phyloP scores from a whole-genome alignment of 1,140 invertebrate species.

The Drosophila eugracilis region DNA sequence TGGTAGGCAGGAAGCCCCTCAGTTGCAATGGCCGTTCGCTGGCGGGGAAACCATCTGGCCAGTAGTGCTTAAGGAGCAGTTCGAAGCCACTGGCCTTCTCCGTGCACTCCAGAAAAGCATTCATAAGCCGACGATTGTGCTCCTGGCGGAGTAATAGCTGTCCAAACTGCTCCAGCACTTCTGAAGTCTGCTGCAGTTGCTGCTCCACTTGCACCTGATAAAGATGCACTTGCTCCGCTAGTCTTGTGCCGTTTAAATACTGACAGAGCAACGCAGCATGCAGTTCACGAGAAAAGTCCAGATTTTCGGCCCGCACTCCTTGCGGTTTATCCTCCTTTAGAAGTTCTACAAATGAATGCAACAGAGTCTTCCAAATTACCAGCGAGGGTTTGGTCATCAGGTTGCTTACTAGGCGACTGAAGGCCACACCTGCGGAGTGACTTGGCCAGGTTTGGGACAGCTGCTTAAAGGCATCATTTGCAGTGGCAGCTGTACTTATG shows the following conservation, averaged over 20 bases:
- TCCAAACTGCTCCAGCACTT: constrained; percentile 62
- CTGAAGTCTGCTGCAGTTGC: constrained; percentile 40
- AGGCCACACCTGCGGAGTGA: constrained; percentile 58
- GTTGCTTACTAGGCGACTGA: constrained; percentile 63
- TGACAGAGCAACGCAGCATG: constrained; percentile 70
- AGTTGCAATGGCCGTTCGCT: constrained; percentile 16
- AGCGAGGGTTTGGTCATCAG: constrained; percentile 77
- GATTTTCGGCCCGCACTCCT: constrained; percentile 25
- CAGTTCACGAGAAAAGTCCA: constrained; percentile 63
- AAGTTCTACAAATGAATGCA: constrained; percentile 62
- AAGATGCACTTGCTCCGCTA: constrained; percentile 68
- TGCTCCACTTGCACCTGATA: constrained; percentile 44
- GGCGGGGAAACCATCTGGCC: constrained; percentile 56
- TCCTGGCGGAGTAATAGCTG: constrained; percentile 54
- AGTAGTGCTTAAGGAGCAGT: constrained; percentile 59
- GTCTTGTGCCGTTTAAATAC: constrained; percentile 66
- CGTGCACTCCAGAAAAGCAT: constrained; percentile 70
- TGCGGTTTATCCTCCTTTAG: constrained; percentile 23
- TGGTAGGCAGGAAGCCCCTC: constrained; percentile 53
- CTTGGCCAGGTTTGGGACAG: constrained; percentile 68
- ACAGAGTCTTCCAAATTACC: constrained; percentile 77
- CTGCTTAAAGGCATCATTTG: constrained; percentile 35
- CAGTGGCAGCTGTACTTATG: background rate
- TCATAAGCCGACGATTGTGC: constrained; percentile 74
- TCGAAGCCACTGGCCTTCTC: constrained; percentile 61